These are phyloP conservation scores for Hedya salicella DNA, from an alignment of 2,888 invertebrate genomes.

Conservation along the genomic window DNA sequence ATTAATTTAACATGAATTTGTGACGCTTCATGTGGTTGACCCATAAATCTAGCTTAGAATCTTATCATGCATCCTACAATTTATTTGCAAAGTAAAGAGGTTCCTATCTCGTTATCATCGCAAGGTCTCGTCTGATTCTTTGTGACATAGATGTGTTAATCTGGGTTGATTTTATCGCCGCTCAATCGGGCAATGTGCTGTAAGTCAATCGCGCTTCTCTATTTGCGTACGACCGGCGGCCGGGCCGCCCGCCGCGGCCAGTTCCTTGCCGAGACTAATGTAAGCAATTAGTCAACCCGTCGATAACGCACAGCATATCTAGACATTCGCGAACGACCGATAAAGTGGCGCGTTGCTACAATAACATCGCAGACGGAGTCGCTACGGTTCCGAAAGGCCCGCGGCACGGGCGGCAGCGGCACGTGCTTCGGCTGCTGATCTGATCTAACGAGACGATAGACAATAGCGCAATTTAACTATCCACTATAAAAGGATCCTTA, in stretches of 20 bases:
- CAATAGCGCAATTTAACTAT: constrained; percentile 38
- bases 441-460: constrained; percentile 30
- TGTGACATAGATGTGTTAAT: constrained; percentile 42
- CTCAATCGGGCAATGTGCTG: constrained; percentile 66
- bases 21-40: constrained; percentile 22
- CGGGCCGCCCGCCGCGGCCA: constrained; percentile 47
- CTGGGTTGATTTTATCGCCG: constrained; percentile 36
- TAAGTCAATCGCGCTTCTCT: constrained; percentile 75
- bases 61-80: constrained; percentile 8
- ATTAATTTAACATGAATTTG: constrained; percentile 31
- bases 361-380: constrained; percentile 27
- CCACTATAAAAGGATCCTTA: constrained; percentile 23
- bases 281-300: constrained; percentile 78
- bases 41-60: constrained; percentile 16
- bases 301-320: constrained; percentile 69
- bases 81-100: constrained; percentile 11
- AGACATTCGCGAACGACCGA: constrained; percentile 55
- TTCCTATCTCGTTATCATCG: constrained; percentile 28
- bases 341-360: constrained; percentile 46
- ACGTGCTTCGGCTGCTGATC: constrained; percentile 47
- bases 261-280: constrained; percentile 65
- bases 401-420: constrained; percentile 23
- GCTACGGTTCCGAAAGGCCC: constrained; percentile 31
- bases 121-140: constrained; percentile 21
- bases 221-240: constrained; percentile 71